Percentiles rank a stretch among this genome's conserved stretches.
Evolutionary conservation across 2,113 vertebrate genomes (phyloP).

Genomic region (Pipa parva): DNA sequence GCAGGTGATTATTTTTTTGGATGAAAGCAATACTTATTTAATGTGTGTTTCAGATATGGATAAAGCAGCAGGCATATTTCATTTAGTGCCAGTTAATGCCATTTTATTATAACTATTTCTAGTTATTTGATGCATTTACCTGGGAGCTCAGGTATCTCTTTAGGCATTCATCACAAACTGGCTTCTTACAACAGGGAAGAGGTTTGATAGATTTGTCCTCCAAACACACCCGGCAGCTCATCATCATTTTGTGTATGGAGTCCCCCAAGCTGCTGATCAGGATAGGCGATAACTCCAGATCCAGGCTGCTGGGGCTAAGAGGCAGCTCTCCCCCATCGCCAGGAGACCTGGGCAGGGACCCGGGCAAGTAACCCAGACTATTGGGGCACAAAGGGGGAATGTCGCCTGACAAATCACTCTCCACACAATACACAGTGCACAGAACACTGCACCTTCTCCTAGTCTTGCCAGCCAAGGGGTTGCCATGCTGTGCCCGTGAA

Average conservation of each 20-base stretch:
- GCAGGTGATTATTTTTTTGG: too few species aligned
- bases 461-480: neutral
- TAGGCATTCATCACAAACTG: constrained; percentile 92
- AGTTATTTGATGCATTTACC: constrained; percentile 72
- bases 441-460: constrained; percentile 68
- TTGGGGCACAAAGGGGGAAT: neutral
- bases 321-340: constrained; percentile 28
- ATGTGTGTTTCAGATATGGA: neutral
- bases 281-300: constrained; percentile 64
- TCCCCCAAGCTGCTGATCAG: constrained; percentile 47
- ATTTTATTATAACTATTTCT: neutral
- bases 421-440: constrained; percentile 78
- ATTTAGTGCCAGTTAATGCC: too few species aligned
- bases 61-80: neutral
- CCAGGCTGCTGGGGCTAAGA: constrained; percentile 46
- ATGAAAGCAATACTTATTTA: too few species aligned
- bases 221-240: constrained; percentile 88
- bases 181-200: constrained; percentile 86
- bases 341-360: constrained; percentile 17
- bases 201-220: constrained; percentile 79
- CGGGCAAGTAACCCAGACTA: constrained; percentile 19
- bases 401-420: constrained; percentile 58
- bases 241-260: constrained; percentile 60
- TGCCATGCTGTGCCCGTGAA: neutral
- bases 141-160: constrained; percentile 86